Evolutionary conservation across 2,888 invertebrate species (phyloP).

Genomic region (Pandemis cinnamomeana): DNA sequence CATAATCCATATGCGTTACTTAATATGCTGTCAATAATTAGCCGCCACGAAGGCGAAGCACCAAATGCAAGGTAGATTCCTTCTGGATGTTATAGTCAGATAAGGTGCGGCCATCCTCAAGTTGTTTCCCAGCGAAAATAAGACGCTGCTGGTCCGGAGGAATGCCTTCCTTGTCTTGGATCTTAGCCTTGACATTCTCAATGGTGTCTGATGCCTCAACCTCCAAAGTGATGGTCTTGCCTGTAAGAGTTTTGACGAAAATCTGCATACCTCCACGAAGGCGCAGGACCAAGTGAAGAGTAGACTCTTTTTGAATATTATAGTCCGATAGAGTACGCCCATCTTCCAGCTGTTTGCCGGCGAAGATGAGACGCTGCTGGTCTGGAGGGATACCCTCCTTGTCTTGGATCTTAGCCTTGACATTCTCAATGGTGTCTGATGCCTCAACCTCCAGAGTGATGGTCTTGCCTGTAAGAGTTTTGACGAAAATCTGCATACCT

Average conservation of each 20-base stretch:
- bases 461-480: constrained; percentile 61
- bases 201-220: constrained; percentile 57
- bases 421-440: constrained; percentile 63
- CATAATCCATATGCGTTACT: not conserved
- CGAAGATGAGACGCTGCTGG: constrained; percentile 61
- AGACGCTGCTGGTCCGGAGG: constrained; percentile 60
- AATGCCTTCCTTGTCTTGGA: constrained; percentile 60
- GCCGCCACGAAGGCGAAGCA: constrained; percentile 56
- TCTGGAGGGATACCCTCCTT: constrained; percentile 64
- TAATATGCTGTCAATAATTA: constrained; percentile 2
- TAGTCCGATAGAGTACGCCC: constrained; percentile 61
- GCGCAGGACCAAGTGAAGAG: constrained; percentile 58
- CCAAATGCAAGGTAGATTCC: constrained; percentile 57
- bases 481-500: constrained; percentile 62
- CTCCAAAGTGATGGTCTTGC: constrained; percentile 57
- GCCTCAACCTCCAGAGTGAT: constrained; percentile 60
- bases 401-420: constrained; percentile 62
- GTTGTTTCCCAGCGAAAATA: constrained; percentile 58
- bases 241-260: constrained; percentile 59
- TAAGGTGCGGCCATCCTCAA: constrained; percentile 57
- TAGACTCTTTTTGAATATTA: constrained; percentile 63
- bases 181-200: constrained; percentile 58
- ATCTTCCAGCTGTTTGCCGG: constrained; percentile 61
- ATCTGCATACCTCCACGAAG: constrained; percentile 63
- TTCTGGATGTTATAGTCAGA: constrained; percentile 61